A percentile compares a stretch with the other conserved stretches of the same genome.
Evolutionary conservation across 92 coral and sea anemone genomes (phyloP).

Genomic region (Palythoa grandis): DNA sequence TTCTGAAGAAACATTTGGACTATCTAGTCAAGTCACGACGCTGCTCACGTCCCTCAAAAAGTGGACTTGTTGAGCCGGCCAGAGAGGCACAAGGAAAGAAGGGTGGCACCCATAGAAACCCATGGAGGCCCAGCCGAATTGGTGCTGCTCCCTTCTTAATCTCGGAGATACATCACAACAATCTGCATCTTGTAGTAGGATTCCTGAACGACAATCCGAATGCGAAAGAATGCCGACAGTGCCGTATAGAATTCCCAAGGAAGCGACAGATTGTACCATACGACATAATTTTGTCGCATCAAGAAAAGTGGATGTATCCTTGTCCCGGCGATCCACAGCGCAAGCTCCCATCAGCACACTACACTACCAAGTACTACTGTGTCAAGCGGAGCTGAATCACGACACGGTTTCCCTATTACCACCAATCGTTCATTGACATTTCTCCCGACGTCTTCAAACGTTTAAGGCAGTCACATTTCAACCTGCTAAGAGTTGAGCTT

Average conservation of each 20-base stretch:
- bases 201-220: slow-evolving; percentile 50
- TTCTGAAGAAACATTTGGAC: background rate
- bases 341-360: too few relatives aligned
- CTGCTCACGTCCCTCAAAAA: background rate
- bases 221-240: slow-evolving; percentile 56
- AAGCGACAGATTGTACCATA: too few relatives aligned
- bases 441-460: too few relatives aligned
- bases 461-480: too few relatives aligned
- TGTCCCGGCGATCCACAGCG: too few relatives aligned
- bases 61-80: slow-evolving; percentile 9
- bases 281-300: too few relatives aligned
- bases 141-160: slow-evolving; percentile 1
- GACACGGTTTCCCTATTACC: too few relatives aligned
- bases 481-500: too few relatives aligned
- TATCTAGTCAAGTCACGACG: background rate
- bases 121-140: slow-evolving; percentile 50
- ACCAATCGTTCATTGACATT: too few relatives aligned
- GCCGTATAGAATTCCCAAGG: slow-evolving; percentile 29
- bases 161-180: slow-evolving; percentile 53
- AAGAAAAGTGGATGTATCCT: too few relatives aligned
- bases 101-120: slow-evolving; percentile 34
- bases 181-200: slow-evolving; percentile 39
- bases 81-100: slow-evolving; percentile 57
- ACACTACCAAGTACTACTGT: too few relatives aligned
- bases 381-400: too few relatives aligned